Base-by-base conservation (phyloP, 2,888 invertebrate genomes). In the Erpobdella octoculata region DNA sequence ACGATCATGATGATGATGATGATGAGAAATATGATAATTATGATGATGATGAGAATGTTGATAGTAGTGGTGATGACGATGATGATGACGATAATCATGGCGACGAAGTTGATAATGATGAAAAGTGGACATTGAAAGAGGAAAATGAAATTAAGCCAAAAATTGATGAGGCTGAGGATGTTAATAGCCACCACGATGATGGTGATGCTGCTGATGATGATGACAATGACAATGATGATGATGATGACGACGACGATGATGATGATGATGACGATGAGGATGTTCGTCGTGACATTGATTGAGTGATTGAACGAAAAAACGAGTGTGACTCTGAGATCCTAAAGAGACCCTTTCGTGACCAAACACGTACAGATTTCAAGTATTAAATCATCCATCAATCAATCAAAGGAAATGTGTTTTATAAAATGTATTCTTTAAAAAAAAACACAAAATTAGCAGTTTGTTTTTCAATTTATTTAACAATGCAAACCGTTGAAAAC, bases 251-350 rank as follows among this genome's bases (percentile, higher is more conserved):
- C 48, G 46, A 46, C 21, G 68, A 46, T 48, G 68, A 68, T 68
- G 68, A 68, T 68, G 68, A 68, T 68, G 68, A 68, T 48, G 68
- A 68, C 48, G 68, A 68, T 68, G 68, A 68, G 41, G 68, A 68
- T 68, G 68, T 31, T 48, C 48, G 38, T 68, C 48, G 38, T 68
- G 68, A 48, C 28, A 48, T 31, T 68, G 68, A 68, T 48, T 46
- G 48, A 48, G 68, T 28, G n/a, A 33, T 48, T 46, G 41, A 46
- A 8, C 21, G 38, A 25, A 31, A 68, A 25, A 48, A 48, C 48
- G 68, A 48, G 41, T 46, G 38, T 68, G 68, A 68, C 28, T 46
- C 41, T 68, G 48, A 68, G n/a, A n/a, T n/a, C n/a, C n/a, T n/a
- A n/a, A n/a, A n/a, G n/a, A n/a, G n/a, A n/a, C n/a, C n/a, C n/a